Conservation (phyloP, 1,140 invertebrate species). For the Caenorhabditis latens region DNA sequence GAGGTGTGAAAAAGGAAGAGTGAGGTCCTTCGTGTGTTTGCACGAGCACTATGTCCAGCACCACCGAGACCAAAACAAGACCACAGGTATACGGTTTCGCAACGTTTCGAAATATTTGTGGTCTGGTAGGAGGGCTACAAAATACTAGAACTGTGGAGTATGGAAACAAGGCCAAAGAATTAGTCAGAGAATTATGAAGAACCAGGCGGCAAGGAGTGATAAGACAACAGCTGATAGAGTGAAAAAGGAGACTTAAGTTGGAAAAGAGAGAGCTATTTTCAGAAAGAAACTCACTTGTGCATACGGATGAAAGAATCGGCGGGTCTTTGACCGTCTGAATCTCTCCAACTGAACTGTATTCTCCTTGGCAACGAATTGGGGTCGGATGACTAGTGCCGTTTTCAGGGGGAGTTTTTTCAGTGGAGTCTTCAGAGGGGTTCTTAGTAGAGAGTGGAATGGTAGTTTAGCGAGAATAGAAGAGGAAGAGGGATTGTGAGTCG, state of each 20-base stretch:
- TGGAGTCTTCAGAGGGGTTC: neutral
- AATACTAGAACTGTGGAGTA: neutral
- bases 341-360: slow-evolving; percentile 52
- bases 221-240: slow-evolving; percentile 27
- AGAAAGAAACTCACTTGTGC: slow-evolving; percentile 43
- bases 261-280: neutral
- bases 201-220: neutral
- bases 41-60: slow-evolving; percentile 10
- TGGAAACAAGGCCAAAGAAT: neutral
- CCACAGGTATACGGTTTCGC: slow-evolving; percentile 2
- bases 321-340: slow-evolving; percentile 59
- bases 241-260: neutral
- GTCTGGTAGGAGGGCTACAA: neutral
- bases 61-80: slow-evolving; percentile 46
- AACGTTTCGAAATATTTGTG: slow-evolving; percentile 27
- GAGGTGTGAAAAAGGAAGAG: neutral
- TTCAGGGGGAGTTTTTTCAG: slow-evolving; percentile 23
- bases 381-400: slow-evolving; percentile 29
- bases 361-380: slow-evolving; percentile 33
- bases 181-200: neutral
- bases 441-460: neutral
- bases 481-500: too few species aligned
- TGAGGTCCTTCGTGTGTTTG: neutral
- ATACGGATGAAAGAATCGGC: slow-evolving; percentile 64
- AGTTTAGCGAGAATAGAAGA: neutral